Evolutionary conservation across 64 coral and sea anemone genomes (phyloP).

Genomic region (Platygyra sinensis): DNA sequence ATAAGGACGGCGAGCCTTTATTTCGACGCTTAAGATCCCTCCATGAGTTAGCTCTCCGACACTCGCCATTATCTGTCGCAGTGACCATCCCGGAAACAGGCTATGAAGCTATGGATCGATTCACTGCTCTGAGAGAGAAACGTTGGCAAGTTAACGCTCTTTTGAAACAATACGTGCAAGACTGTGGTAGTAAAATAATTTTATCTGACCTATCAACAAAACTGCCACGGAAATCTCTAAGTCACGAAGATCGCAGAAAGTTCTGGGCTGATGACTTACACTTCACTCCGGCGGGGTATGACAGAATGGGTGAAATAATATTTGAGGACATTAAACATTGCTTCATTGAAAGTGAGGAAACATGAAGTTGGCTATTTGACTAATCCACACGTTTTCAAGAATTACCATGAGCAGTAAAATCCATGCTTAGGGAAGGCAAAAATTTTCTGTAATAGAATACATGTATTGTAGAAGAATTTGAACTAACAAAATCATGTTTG

Average conservation of each 20-base stretch:
- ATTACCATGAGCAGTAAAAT: too few relatives aligned
- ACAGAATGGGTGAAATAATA: slow-evolving; percentile 36
- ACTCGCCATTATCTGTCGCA: slow-evolving; percentile 39
- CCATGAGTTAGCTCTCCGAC: slow-evolving; percentile 39
- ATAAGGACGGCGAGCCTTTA: slow-evolving; percentile 38
- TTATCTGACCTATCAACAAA: slow-evolving; percentile 54
- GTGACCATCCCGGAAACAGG: slow-evolving; percentile 64
- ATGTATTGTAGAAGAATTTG: too few relatives aligned
- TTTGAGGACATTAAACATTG: slow-evolving; percentile 16
- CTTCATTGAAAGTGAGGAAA: not conserved
- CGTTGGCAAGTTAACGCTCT: slow-evolving; percentile 41
- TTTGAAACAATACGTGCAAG: slow-evolving; percentile 44
- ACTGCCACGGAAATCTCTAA: slow-evolving; percentile 48
- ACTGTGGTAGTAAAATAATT: slow-evolving; percentile 24
- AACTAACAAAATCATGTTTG: too few relatives aligned
- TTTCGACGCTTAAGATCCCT: slow-evolving; percentile 62
- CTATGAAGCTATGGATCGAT: slow-evolving; percentile 20
- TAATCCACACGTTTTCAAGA: too few relatives aligned
- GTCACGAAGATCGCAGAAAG: slow-evolving; percentile 49
- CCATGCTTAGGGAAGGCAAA: too few relatives aligned
- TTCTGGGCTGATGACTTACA: slow-evolving; percentile 49
- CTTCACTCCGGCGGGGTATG: slow-evolving; percentile 15
- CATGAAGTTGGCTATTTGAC: not conserved
- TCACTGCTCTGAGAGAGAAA: slow-evolving; percentile 28
- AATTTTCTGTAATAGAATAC: too few relatives aligned